Evolutionary conservation across 2,797 vertebrate genomes (phyloP), one percentile per base, ranked within the genome.

Genomic region (Sphenodon punctatus): DNA sequence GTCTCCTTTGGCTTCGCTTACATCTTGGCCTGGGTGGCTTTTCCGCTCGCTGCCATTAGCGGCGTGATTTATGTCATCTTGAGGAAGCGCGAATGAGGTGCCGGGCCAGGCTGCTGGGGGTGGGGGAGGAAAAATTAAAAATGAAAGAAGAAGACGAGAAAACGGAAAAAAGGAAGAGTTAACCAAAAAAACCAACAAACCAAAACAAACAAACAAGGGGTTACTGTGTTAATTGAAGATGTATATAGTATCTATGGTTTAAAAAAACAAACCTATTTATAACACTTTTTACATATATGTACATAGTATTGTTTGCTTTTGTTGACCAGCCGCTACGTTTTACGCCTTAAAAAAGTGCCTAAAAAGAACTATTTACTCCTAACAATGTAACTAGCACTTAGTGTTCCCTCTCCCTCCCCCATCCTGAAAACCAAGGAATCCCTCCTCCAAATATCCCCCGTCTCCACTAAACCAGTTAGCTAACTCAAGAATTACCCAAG

Each of bases 261-360:
- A 97, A 98, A 95, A 98, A 43, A 96, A n/a, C n/a, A 97, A 99
- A 97, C 98, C 97, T 99, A 99, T 99, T 99, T 99, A 99, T 99
- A 99, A 99, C 98, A 99, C 98, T 98, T 99, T 99, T 99, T 99
- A 99, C 98, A 98, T 99, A 95, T 96, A 97, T 99, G 98, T 99
- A 99, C 97, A 99, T 99, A 99, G 98, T 96, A 96, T 96, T 96
- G 97, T 98, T 98, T 96, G 97, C 97, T 97, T 96, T 95, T 91
- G 94, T 96, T 96, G 95, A 96, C 95, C 89, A 88, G 95, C 92
- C 3, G 95, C 95, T 95, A 95, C 93, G 89, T 94, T 95, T 94
- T 95, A 94, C 96, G 95, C 96, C 96, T 97, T 96, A 97, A 97
- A 96, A 97, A 93, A 97, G 96, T 98, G 97, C 97, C 97, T 98